Percentiles rank a stretch among this genome's conserved stretches.
Evolutionary conservation across 2,888 invertebrate genomes (phyloP).

Genomic region (Melolontha melolontha): DNA sequence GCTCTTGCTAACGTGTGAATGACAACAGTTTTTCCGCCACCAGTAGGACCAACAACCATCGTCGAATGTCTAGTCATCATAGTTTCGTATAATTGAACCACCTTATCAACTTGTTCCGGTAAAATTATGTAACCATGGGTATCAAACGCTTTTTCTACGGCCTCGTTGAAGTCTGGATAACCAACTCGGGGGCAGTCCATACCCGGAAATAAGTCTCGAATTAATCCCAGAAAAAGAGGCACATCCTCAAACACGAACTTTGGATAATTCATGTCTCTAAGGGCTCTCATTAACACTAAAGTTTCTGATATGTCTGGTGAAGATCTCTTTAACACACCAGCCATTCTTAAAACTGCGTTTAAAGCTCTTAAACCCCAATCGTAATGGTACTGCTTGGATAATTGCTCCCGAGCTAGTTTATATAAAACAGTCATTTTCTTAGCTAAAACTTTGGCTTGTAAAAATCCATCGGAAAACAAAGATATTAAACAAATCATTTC

Average conservation of each 20-base stretch:
- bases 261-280: conserved; percentile 93
- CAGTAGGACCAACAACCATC: conserved; percentile 94
- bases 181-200: conserved; percentile 89
- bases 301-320: conserved; percentile 85
- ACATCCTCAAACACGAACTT: conserved; percentile 95
- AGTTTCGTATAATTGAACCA: conserved; percentile 89
- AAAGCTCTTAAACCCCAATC: conserved; percentile 93
- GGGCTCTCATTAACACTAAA: conserved; percentile 89
- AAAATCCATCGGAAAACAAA: conserved; percentile 91
- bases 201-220: conserved; percentile 91
- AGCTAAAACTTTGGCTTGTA: conserved; percentile 89
- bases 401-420: conserved; percentile 85
- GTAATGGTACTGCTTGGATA: conserved; percentile 94
- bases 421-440: conserved; percentile 96
- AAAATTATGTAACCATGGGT: conserved; percentile 77
- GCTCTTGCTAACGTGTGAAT: conserved; percentile 82
- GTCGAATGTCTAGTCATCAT: conserved; percentile 95
- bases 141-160: conserved; percentile 77
- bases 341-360: conserved; percentile 93
- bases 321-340: conserved; percentile 85
- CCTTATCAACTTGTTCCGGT: conserved; percentile 74
- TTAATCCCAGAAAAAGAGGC: conserved; percentile 87
- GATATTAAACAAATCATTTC: conserved; percentile 94
- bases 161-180: conserved; percentile 87
- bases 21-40: conserved; percentile 92